phyloP scores from a whole-genome alignment of 2,113 vertebrate species.

The Centropus bengalensis region DNA sequence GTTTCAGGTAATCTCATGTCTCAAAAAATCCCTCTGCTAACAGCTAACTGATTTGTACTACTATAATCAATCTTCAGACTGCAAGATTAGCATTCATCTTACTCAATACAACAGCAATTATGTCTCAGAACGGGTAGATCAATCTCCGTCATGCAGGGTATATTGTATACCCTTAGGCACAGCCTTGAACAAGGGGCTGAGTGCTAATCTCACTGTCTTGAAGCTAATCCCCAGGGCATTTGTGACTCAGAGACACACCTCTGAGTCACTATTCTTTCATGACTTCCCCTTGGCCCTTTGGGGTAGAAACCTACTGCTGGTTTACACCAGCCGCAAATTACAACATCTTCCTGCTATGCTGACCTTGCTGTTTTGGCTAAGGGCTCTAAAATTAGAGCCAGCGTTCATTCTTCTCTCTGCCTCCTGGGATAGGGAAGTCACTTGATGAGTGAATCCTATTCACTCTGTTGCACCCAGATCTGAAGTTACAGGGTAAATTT shows the following conservation, averaged over 20 bases:
- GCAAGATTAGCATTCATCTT: background rate
- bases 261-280: slow-evolving; percentile 38
- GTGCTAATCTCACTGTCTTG: background rate
- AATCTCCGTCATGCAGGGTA: background rate
- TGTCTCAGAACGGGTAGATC: background rate
- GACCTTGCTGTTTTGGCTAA: slow-evolving; percentile 14
- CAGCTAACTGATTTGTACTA: background rate
- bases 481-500: background rate
- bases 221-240: background rate
- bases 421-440: slow-evolving; percentile 22
- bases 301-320: slow-evolving; percentile 5
- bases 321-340: slow-evolving; percentile 22
- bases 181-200: background rate
- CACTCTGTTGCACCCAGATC: background rate
- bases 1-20: background rate
- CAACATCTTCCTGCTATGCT: slow-evolving; percentile 28
- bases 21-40: background rate
- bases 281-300: slow-evolving; percentile 7
- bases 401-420: background rate
- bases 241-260: background rate
- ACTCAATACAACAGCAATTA: background rate
- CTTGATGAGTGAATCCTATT: slow-evolving; percentile 5
- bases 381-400: background rate
- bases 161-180: background rate
- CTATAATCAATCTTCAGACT: background rate